These are phyloP conservation scores for Sylvilagus bachmani DNA, from an alignment of 2,113 vertebrate species.

Conservation along the genomic window DNA sequence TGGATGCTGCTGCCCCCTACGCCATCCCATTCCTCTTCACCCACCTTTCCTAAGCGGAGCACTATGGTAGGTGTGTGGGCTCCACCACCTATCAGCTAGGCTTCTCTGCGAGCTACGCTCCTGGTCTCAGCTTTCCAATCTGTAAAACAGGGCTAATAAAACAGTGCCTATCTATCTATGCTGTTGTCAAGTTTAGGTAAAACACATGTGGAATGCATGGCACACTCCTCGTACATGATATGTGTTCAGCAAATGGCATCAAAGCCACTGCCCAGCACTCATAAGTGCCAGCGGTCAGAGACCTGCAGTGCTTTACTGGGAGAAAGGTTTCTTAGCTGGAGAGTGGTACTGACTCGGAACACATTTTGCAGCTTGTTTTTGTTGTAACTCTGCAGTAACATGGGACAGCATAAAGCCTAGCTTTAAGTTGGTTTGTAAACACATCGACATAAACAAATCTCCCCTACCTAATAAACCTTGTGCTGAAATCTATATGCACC, in stretches of 20 bases:
- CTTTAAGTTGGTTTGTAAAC: background rate
- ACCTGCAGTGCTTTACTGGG: background rate
- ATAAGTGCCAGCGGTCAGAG: background rate
- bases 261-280: background rate
- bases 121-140: slow-evolving; percentile 18
- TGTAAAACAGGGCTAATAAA: background rate
- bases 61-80: background rate
- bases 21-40: background rate
- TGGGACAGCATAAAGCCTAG: background rate
- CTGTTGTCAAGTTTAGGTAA: background rate
- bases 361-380: slow-evolving; percentile 9
- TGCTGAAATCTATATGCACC: background rate
- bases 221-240: background rate
- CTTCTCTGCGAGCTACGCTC: background rate
- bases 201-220: background rate
- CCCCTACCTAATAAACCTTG: background rate
- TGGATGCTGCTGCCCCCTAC: background rate
- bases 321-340: background rate
- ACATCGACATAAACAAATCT: no score
- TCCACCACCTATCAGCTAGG: background rate
- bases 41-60: background rate
- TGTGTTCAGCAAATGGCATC: background rate
- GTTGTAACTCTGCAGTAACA: background rate
- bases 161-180: background rate
- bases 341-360: background rate